Evolutionary conservation across 2,888 invertebrate genomes (phyloP).

Genomic region (Scrobipalpa atriplicella): DNA sequence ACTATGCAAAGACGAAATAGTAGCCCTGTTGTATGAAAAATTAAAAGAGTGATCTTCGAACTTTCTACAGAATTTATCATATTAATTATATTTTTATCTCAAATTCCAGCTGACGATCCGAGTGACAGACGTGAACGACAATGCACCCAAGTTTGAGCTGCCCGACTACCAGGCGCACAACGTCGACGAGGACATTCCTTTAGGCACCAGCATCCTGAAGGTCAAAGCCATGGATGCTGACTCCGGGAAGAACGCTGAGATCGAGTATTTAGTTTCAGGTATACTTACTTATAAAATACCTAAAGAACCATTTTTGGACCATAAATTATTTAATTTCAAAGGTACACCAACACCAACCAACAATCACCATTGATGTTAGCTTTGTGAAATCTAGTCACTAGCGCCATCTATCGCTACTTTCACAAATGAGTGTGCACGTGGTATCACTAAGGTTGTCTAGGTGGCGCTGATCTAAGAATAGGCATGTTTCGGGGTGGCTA

Average conservation of each 20-base stretch:
- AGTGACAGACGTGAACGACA: slow-evolving; percentile 98
- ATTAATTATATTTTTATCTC: neutral
- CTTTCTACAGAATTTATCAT: no score
- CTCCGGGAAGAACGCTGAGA: slow-evolving; percentile 97
- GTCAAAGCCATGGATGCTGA: slow-evolving; percentile 98
- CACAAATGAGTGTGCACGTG: neutral
- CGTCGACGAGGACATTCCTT: slow-evolving; percentile 96
- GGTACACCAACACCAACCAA: neutral
- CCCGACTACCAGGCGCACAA: slow-evolving; percentile 99
- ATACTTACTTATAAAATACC: no score
- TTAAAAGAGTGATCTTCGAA: neutral
- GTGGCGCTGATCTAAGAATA: slow-evolving; percentile 5
- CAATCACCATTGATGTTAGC: no score
- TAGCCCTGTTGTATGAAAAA: neutral
- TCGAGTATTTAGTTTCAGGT: slow-evolving; percentile 92
- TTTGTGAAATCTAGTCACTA: slow-evolving; percentile 32
- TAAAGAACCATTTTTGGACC: no score
- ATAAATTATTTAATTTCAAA: no score
- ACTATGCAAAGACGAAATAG: no score
- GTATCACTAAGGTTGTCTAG: neutral
- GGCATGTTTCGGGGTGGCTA: no score
- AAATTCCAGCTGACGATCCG: slow-evolving; percentile 92
- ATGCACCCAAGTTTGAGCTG: slow-evolving; percentile 97
- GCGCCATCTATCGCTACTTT: slow-evolving; percentile 42
- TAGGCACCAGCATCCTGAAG: slow-evolving; percentile 96